Evolutionary conservation across 2,797 vertebrate genomes (phyloP).

Genomic region (Poeciliopsis paucimaculata): DNA sequence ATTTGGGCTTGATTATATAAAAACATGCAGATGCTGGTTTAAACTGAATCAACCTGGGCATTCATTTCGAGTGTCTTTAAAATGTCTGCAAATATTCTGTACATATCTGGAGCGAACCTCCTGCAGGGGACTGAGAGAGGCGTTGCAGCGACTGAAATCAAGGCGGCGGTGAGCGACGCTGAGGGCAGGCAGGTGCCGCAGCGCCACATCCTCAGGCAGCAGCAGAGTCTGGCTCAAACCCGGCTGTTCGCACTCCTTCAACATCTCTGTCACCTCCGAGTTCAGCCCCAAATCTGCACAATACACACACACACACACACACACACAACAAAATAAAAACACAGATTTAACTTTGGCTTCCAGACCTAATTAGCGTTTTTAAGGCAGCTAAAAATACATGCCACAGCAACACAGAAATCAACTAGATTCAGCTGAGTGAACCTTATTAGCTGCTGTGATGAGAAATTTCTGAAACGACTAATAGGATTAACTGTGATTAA

Average conservation of each 20-base stretch:
- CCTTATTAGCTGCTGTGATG: not conserved
- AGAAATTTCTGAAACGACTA: too few relatives aligned
- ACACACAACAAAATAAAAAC: not conserved
- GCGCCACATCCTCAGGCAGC: slow-evolving; percentile 92
- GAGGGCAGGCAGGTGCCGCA: slow-evolving; percentile 90
- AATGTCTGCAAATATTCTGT: not conserved
- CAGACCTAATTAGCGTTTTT: not conserved
- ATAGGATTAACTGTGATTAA: too few relatives aligned
- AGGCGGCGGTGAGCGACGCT: slow-evolving; percentile 86
- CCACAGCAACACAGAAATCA: not conserved
- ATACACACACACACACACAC: slow-evolving; percentile 10
- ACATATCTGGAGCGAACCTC: slow-evolving; percentile 84
- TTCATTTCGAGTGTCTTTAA: not conserved
- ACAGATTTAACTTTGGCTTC: not conserved
- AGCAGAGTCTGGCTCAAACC: slow-evolving; percentile 84
- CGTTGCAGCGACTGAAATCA: slow-evolving; percentile 82
- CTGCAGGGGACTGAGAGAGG: slow-evolving; percentile 84
- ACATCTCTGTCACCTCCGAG: slow-evolving; percentile 82
- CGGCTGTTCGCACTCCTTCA: slow-evolving; percentile 86
- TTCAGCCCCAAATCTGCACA: slow-evolving; percentile 79
- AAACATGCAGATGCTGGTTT: not conserved
- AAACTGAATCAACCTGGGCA: not conserved
- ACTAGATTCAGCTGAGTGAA: not conserved
- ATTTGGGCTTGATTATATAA: not conserved
- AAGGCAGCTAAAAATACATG: not conserved